These are phyloP conservation scores for Ispidina lecontei DNA, from an alignment of 2,797 vertebrate genomes.

Conservation along the genomic window DNA sequence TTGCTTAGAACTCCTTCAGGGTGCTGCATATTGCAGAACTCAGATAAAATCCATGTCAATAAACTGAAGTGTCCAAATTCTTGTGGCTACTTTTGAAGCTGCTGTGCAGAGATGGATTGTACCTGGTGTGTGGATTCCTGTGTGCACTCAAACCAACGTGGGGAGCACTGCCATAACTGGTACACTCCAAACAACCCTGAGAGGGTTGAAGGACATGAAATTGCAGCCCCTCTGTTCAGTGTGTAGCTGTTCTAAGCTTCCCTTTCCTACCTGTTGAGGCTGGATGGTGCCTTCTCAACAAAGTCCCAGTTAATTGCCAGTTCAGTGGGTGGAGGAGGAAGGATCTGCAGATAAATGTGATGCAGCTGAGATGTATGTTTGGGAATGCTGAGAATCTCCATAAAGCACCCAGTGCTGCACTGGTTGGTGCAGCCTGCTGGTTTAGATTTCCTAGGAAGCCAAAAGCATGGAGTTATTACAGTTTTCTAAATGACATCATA, in stretches of 20 bases:
- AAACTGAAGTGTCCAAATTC: fast-evolving
- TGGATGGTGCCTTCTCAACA: neutral
- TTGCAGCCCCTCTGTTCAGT: neutral
- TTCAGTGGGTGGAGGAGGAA: conserved; percentile 2
- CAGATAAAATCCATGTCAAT: neutral
- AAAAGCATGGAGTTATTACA: fast-evolving
- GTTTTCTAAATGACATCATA: neutral
- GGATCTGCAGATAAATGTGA: neutral
- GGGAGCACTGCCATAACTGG: fast-evolving
- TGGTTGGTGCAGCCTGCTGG: neutral
- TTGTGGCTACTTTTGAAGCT: neutral
- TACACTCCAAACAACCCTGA: neutral
- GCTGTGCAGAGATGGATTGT: neutral
- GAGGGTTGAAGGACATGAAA: neutral
- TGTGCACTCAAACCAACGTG: neutral
- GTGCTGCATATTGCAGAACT: fast-evolving
- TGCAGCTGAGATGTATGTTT: neutral
- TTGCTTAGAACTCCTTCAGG: neutral
- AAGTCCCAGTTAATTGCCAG: neutral
- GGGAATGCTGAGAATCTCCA: neutral
- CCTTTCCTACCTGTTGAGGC: neutral
- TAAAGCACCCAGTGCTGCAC: neutral
- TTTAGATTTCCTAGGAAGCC: neutral
- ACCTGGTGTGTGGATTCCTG: fast-evolving
- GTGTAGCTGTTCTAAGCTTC: conserved; percentile 1